Percentiles rank a stretch among this genome's conserved stretches.
These are phyloP conservation scores for Salvator merianae DNA, from an alignment of 2,113 vertebrate genomes.

Conservation along the genomic window DNA sequence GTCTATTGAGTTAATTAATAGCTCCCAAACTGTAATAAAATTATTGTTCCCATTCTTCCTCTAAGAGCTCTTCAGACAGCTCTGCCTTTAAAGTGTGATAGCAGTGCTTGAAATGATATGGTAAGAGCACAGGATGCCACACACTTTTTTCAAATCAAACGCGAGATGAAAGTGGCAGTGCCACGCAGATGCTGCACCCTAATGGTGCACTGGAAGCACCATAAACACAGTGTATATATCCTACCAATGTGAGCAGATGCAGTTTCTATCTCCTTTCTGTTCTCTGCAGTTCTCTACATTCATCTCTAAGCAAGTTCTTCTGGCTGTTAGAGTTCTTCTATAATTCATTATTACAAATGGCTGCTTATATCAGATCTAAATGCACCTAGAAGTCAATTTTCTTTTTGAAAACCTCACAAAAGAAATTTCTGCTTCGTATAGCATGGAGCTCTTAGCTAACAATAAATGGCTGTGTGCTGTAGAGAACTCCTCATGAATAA, in stretches of 20 bases:
- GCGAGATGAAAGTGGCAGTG: background rate
- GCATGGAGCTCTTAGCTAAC: conserved; percentile 22
- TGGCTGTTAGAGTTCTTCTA: background rate
- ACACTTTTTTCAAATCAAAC: too few relatives aligned
- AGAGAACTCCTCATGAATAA: conserved; percentile 51
- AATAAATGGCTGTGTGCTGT: conserved; percentile 56
- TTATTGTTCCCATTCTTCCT: too few relatives aligned
- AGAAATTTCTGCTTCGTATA: conserved; percentile 35
- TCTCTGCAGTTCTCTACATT: background rate
- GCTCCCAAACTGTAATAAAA: too few relatives aligned
- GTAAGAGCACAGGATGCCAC: too few relatives aligned
- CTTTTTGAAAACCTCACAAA: conserved; percentile 38
- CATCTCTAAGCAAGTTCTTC: conserved; percentile 22
- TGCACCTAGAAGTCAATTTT: conserved; percentile 51
- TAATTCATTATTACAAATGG: conserved; percentile 44
- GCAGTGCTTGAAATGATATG: too few relatives aligned
- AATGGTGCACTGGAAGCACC: too few relatives aligned
- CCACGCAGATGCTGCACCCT: background rate
- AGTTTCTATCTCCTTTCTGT: accelerated
- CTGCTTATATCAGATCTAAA: conserved; percentile 48
- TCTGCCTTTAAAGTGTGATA: too few relatives aligned
- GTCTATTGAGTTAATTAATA: too few relatives aligned
- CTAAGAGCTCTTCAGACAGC: too few relatives aligned
- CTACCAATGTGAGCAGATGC: background rate
- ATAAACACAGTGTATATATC: background rate